These are phyloP conservation scores for Zaprionus lachaisei DNA, from an alignment of 1,140 invertebrate species.

Conservation along the genomic window DNA sequence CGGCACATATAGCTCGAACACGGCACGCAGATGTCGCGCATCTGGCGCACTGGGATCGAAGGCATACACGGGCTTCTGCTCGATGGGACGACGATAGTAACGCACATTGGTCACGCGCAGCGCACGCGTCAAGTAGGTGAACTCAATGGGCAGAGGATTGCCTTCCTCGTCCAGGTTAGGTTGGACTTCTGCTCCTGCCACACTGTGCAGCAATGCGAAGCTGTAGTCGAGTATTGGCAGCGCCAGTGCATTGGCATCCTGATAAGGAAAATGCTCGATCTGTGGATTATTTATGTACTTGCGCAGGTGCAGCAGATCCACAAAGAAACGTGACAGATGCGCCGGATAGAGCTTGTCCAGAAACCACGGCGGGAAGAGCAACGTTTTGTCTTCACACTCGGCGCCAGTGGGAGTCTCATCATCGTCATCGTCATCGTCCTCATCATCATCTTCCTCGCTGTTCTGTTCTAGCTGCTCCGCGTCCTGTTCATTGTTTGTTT, in stretches of 20 bases:
- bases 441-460: slow-evolving; percentile 29
- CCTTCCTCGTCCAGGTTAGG: slow-evolving; percentile 44
- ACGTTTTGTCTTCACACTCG: slow-evolving; percentile 63
- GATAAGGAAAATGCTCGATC: slow-evolving; percentile 88
- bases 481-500: not conserved
- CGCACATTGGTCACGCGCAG: slow-evolving; percentile 71
- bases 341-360: slow-evolving; percentile 86
- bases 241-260: slow-evolving; percentile 87
- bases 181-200: slow-evolving; percentile 41
- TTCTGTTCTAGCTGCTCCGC: slow-evolving; percentile 23
- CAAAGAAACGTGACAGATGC: slow-evolving; percentile 87
- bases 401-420: slow-evolving; percentile 40
- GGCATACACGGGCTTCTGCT: slow-evolving; percentile 31
- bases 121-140: slow-evolving; percentile 77
- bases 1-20: slow-evolving; percentile 80
- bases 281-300: slow-evolving; percentile 89
- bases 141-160: slow-evolving; percentile 49
- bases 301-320: slow-evolving; percentile 88
- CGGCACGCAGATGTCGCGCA: slow-evolving; percentile 61
- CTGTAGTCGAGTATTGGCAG: slow-evolving; percentile 88
- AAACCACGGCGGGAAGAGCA: slow-evolving; percentile 88
- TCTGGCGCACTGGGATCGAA: slow-evolving; percentile 63
- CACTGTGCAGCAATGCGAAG: slow-evolving; percentile 87
- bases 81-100: slow-evolving; percentile 56
- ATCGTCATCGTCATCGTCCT: slow-evolving; percentile 34